Percentiles rank a stretch among this genome's conserved stretches.
Evolutionary conservation across 2,797 vertebrate genomes (phyloP).

Genomic region (Sphenopsis melanotis): DNA sequence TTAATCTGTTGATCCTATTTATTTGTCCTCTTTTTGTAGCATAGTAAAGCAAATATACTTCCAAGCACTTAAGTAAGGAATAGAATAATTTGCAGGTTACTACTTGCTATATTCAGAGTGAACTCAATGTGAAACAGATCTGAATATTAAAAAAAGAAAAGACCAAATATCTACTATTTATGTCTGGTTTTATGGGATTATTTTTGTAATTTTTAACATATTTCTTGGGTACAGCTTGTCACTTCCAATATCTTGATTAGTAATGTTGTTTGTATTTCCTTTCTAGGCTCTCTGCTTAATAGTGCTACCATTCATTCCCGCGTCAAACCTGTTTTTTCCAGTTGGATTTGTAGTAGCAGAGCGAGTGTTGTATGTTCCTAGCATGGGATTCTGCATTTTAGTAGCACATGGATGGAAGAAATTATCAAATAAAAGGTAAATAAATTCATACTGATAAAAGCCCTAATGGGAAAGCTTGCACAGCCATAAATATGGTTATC

Average conservation of each 20-base stretch:
- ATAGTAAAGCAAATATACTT: not conserved
- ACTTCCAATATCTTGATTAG: not conserved
- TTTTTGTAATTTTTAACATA: not conserved
- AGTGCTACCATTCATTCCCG: conserved; percentile 93
- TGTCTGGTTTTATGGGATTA: not conserved
- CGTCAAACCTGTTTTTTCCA: conserved; percentile 97
- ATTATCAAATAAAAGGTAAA: conserved; percentile 84
- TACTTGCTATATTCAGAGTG: not conserved
- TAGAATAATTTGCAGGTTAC: not conserved
- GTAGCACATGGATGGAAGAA: conserved; percentile 93
- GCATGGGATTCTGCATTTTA: conserved; percentile 98
- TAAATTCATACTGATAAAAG: not conserved
- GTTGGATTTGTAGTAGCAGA: conserved; percentile 98
- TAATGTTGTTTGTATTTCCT: not conserved
- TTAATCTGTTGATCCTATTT: not conserved
- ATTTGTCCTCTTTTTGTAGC: not conserved
- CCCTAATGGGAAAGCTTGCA: not conserved
- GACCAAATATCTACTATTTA: not conserved
- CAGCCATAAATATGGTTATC: not conserved
- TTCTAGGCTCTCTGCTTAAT: conserved; percentile 92
- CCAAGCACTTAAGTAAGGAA: not conserved
- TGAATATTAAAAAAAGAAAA: not conserved
- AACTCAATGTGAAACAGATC: not conserved
- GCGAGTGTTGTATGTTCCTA: conserved; percentile 94
- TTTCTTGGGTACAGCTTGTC: not conserved